Percentiles rank a stretch among this genome's conserved stretches.
phyloP scores from a whole-genome alignment of 1,140 invertebrate genomes.

The Tetranychus urticae region DNA sequence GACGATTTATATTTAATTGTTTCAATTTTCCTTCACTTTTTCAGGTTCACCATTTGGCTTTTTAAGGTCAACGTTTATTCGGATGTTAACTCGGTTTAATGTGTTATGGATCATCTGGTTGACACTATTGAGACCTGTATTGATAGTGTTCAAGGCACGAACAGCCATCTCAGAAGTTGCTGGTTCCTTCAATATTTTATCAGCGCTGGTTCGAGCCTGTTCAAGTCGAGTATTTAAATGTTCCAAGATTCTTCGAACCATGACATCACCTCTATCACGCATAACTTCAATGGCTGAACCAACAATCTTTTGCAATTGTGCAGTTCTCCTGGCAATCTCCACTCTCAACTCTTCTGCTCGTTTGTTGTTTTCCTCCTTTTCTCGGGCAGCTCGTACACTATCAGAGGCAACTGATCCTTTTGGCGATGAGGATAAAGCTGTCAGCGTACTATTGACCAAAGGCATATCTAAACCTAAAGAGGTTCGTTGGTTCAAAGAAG shows the following conservation, averaged over 20 bases:
- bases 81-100: constrained; percentile 6
- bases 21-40: too few species aligned
- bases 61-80: constrained; percentile 6
- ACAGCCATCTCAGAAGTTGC: constrained; percentile 6
- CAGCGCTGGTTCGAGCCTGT: constrained; percentile 4
- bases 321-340: constrained; percentile 4
- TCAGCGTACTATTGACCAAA: neutral
- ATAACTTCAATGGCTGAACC: constrained; percentile 5
- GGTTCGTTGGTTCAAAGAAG: neutral
- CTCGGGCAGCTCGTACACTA: neutral
- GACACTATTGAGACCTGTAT: constrained; percentile 7
- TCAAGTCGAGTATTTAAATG: constrained; percentile 7
- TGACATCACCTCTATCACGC: constrained; percentile 6
- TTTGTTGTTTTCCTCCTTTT: constrained; percentile 1
- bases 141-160: constrained; percentile 5
- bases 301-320: constrained; percentile 8
- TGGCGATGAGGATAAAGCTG: neutral
- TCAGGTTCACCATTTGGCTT: neutral
- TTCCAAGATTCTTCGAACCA: constrained; percentile 4
- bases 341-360: constrained; percentile 5
- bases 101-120: constrained; percentile 1
- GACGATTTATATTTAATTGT: too few species aligned
- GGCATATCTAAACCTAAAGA: neutral
- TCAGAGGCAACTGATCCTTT: neutral
- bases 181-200: constrained; percentile 9